Evolutionary conservation across 2,797 vertebrate genomes (phyloP).

Genomic region (Acanthornis magna): DNA sequence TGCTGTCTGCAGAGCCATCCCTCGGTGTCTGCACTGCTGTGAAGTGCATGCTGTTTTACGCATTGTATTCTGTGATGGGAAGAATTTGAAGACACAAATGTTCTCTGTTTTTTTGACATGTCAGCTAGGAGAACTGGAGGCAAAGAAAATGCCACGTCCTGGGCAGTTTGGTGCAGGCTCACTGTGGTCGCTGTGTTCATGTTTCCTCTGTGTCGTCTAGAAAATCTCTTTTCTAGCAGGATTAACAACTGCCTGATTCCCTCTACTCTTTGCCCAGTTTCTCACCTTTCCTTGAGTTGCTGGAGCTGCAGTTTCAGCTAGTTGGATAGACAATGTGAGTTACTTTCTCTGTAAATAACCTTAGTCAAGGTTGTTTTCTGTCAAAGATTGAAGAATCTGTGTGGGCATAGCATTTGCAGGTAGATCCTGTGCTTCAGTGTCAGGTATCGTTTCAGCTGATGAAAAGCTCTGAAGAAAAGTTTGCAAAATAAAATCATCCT

Average conservation of each 20-base stretch:
- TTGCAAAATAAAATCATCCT: background rate
- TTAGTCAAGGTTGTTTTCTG: background rate
- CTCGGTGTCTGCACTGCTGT: background rate
- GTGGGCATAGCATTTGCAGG: background rate
- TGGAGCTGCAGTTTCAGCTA: background rate
- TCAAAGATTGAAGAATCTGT: background rate
- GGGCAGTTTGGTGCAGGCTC: background rate
- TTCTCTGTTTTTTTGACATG: background rate
- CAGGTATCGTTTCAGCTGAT: background rate
- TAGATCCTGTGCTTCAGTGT: background rate
- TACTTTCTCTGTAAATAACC: background rate
- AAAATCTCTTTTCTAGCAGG: background rate
- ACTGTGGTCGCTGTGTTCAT: accelerated
- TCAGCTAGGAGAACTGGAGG: background rate
- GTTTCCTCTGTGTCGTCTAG: background rate
- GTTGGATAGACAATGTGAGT: background rate
- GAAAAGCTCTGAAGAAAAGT: background rate
- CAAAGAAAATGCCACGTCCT: accelerated
- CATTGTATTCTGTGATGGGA: accelerated
- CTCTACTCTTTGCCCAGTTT: background rate
- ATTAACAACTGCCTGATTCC: background rate
- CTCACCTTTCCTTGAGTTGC: background rate
- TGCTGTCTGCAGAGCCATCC: accelerated
- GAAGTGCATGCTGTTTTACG: accelerated
- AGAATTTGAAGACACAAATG: background rate